These are phyloP conservation scores for Danio aesculapii DNA, from an alignment of 2,797 vertebrate genomes.

Conservation along the genomic window DNA sequence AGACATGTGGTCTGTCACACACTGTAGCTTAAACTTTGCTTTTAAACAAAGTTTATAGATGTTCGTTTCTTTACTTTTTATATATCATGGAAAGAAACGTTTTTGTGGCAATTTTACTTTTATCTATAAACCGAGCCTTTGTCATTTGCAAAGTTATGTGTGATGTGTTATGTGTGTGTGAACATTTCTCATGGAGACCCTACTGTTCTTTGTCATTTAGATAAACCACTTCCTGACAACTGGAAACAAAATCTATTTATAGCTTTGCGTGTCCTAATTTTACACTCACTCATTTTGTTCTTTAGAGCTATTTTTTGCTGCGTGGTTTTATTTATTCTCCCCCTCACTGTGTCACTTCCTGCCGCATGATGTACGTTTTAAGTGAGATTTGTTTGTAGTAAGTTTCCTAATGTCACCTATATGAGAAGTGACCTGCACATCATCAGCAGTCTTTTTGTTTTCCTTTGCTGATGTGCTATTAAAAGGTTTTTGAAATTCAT, in stretches of 20 bases:
- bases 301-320: conserved; percentile 64
- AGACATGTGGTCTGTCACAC: not conserved
- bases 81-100: not conserved
- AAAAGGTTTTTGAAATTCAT: not conserved
- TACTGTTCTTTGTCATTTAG: conserved; percentile 73
- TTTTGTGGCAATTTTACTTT: conserved; percentile 3
- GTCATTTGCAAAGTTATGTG: not conserved
- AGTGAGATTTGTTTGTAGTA: conserved; percentile 40
- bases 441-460: conserved; percentile 16
- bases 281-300: conserved; percentile 66
- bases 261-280: conserved; percentile 75
- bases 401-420: conserved; percentile 32
- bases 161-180: not conserved
- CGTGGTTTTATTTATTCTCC: conserved; percentile 61
- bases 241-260: conserved; percentile 75
- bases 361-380: conserved; percentile 59
- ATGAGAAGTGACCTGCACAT: conserved; percentile 4
- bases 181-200: conserved; percentile 63
- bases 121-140: not conserved
- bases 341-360: conserved; percentile 74
- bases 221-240: conserved; percentile 72
- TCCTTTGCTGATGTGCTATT: not conserved
- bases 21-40: not conserved
- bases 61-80: not conserved
- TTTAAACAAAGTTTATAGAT: conserved; percentile 10